phyloP scores from a whole-genome alignment of 2,888 invertebrate species.

The Uropetala carovei region DNA sequence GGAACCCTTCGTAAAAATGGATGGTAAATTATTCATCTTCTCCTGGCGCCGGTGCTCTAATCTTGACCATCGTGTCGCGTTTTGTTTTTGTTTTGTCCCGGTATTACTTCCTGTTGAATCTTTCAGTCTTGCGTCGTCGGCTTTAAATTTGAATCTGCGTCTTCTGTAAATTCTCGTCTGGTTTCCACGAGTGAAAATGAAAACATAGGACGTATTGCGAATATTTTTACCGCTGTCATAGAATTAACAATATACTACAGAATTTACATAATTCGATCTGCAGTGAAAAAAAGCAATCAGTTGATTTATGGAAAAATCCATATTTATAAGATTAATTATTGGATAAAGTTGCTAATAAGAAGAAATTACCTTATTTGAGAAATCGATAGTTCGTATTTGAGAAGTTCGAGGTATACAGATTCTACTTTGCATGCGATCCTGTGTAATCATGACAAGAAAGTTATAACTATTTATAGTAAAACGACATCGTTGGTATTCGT shows the following conservation, averaged over 20 bases:
- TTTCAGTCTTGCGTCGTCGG: neutral
- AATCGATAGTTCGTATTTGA: no score
- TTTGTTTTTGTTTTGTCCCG: neutral
- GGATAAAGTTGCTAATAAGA: no score
- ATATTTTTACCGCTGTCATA: neutral
- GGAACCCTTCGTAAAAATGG: neutral
- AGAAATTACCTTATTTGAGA: no score
- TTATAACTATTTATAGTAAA: no score
- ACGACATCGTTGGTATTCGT: neutral
- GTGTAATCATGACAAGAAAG: no score
- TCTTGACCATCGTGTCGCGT: neutral
- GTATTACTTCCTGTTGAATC: neutral
- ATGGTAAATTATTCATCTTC: constrained; percentile 9
- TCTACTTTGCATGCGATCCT: no score
- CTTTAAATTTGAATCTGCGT: neutral
- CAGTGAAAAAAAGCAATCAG: no score
- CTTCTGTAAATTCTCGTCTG: neutral
- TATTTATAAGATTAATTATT: no score
- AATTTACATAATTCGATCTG: no score
- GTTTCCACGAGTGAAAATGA: neutral
- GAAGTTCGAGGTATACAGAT: no score
- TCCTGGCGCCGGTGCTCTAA: neutral
- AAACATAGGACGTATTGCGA: neutral
- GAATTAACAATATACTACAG: no score
- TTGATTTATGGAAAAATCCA: no score